A percentile compares a stretch with the other conserved stretches of the same genome.
Evolutionary conservation across 2,113 vertebrate species (phyloP).

Genomic region (Notechis scutatus): DNA sequence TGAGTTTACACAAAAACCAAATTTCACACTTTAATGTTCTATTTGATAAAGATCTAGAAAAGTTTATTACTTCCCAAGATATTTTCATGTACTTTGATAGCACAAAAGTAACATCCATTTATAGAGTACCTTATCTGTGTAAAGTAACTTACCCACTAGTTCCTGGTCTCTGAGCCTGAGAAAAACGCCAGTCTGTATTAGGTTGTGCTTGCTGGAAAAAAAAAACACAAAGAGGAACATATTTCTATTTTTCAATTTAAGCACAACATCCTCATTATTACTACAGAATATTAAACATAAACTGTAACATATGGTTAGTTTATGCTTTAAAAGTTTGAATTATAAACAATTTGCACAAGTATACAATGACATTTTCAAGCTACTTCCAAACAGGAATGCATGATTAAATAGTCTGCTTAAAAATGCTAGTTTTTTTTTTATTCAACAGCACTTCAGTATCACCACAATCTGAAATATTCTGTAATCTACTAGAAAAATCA

Average conservation of each 20-base stretch:
- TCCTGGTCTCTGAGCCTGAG: constrained; percentile 95
- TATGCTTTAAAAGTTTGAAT: background rate
- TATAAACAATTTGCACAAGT: constrained; percentile 14
- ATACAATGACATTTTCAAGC: constrained; percentile 12
- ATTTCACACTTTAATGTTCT: background rate
- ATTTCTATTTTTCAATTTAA: constrained; percentile 32
- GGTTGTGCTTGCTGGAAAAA: constrained; percentile 94
- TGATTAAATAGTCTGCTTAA: constrained; percentile 46
- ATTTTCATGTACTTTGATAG: background rate
- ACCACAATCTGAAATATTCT: background rate
- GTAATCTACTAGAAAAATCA: constrained; percentile 45
- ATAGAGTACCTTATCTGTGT: background rate
- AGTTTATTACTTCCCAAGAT: background rate
- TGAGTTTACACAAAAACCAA: background rate
- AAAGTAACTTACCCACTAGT: constrained; percentile 88
- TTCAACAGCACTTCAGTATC: background rate
- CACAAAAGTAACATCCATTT: background rate
- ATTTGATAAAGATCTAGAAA: background rate
- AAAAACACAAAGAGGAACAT: constrained; percentile 62
- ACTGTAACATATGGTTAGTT: background rate
- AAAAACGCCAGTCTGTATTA: constrained; percentile 96
- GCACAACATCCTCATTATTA: background rate
- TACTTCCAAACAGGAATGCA: constrained; percentile 42
- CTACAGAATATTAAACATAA: background rate
- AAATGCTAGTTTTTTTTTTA: background rate